Evolutionary conservation across 2,888 invertebrate species (phyloP).

Genomic region (Drosophila percnosoma): DNA sequence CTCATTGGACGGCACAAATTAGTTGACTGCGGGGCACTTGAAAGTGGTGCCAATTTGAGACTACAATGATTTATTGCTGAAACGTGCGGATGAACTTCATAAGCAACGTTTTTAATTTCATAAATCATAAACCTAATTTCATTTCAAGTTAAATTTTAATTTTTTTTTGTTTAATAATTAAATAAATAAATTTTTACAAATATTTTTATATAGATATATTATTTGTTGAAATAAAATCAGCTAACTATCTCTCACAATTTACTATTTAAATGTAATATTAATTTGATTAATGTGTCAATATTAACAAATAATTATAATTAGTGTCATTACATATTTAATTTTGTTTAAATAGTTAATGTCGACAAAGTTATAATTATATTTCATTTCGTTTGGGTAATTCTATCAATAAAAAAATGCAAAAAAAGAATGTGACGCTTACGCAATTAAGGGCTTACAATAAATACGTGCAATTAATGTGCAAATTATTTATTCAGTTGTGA

Average conservation of each 20-base stretch:
- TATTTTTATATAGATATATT: not conserved
- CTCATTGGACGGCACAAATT: slow-evolving; percentile 24
- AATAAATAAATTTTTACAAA: not conserved
- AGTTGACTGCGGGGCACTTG: slow-evolving; percentile 1
- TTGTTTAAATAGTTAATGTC: slow-evolving; percentile 9
- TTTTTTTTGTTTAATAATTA: not conserved
- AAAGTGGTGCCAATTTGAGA: not conserved
- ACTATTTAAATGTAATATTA: not conserved
- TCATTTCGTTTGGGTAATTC: not conserved
- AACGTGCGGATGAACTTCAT: slow-evolving; percentile 27
- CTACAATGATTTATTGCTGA: slow-evolving; percentile 27
- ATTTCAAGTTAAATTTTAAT: not conserved
- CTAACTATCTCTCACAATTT: not conserved
- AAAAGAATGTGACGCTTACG: slow-evolving; percentile 36
- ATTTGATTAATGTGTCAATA: not conserved
- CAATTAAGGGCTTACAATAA: slow-evolving; percentile 74
- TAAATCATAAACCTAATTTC: not conserved
- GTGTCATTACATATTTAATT: slow-evolving; percentile 16
- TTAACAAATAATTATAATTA: slow-evolving; percentile 10
- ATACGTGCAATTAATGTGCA: slow-evolving; percentile 70
- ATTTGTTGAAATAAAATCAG: not conserved
- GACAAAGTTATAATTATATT: not conserved
- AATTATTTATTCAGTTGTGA: slow-evolving; percentile 79
- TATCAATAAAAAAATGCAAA: not conserved
- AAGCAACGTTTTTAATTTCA: not conserved